Conservation (phyloP, 1,140 invertebrate genomes). For the Scaptomyza pallida region DNA sequence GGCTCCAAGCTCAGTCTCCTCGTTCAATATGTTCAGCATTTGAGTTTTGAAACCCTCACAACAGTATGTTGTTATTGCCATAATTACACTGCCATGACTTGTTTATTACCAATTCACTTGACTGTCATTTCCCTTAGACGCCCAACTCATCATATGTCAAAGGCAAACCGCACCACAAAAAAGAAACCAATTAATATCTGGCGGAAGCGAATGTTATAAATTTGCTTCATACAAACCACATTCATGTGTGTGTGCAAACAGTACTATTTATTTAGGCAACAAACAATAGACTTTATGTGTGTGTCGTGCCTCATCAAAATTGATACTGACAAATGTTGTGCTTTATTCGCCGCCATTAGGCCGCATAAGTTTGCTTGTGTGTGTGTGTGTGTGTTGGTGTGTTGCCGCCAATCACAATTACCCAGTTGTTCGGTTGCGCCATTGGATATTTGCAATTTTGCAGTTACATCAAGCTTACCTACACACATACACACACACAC, state of each 20-base stretch:
- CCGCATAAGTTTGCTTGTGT: conserved; percentile 61
- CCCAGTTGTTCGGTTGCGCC: conserved; percentile 29
- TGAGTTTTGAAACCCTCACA: not conserved
- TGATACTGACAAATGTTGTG: conserved; percentile 77
- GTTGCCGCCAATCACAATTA: conserved; percentile 77
- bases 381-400: conserved; percentile 24
- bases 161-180: too few species aligned
- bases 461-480: conserved; percentile 20
- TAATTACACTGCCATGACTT: conserved; percentile 25
- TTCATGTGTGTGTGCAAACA: conserved; percentile 10
- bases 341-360: conserved; percentile 73
- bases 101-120: conserved; percentile 21
- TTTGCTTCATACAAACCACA: conserved; percentile 23
- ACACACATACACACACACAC: not conserved
- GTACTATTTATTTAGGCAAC: conserved; percentile 56
- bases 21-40: not conserved
- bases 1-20: too few species aligned
- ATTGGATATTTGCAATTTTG: conserved; percentile 50
- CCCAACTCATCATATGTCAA: conserved; percentile 20
- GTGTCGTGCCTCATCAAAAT: conserved; percentile 63
- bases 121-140: conserved; percentile 15
- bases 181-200: conserved; percentile 49
- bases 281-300: conserved; percentile 67
- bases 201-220: conserved; percentile 52
- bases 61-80: not conserved